Base-by-base conservation (phyloP, 1,140 invertebrate genomes). In the Drosophila athabasca region DNA sequence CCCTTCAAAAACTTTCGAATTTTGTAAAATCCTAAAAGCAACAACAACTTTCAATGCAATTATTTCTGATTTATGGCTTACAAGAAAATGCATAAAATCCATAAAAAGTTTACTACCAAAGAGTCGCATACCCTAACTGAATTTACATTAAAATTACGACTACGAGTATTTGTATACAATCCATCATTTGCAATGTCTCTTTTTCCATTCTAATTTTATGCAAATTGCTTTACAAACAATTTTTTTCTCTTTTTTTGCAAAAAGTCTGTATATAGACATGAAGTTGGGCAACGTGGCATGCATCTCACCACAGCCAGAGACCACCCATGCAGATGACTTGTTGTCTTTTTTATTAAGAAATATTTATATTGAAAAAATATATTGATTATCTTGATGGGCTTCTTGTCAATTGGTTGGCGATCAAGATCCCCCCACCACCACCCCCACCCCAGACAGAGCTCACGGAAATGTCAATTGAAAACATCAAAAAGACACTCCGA, bases 401-500 rank as follows among this genome's bases (percentile, higher is more conserved):
- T 54, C n/a, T 50, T 68, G 44, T 75, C 51, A 57, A 60, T 73
- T 60, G 46, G 8, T 5, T 58, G 52, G 26, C 22, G 19, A 51
- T 72, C 50, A 55, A 62, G 39, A 62, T 24, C 19, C 17, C 39
- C n/a, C 31, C 5, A n/a, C n/a, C n/a, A n/a, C n/a, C n/a, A n/a
- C n/a, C n/a, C n/a, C n/a, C n/a, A n/a, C n/a, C 4, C 22, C 9
- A 35, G 9, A 4, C 11, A 58, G 22, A 29, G 52, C 44, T 11
- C 53, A 45, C 44, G 72, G 55, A 76, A 76, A 61, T 51, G 62
- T 76, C 50, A 76, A 57, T 67, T 58, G 71, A 39, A 39, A 75
- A 75, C 50, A 55, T 67, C 31, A 60, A 53, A 59, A 74, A n/a
- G n/a, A n/a, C n/a, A n/a, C n/a, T n/a, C n/a, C n/a, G n/a, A n/a